Conservation (phyloP, 2,113 vertebrate species). For the Abramis brama region DNA sequence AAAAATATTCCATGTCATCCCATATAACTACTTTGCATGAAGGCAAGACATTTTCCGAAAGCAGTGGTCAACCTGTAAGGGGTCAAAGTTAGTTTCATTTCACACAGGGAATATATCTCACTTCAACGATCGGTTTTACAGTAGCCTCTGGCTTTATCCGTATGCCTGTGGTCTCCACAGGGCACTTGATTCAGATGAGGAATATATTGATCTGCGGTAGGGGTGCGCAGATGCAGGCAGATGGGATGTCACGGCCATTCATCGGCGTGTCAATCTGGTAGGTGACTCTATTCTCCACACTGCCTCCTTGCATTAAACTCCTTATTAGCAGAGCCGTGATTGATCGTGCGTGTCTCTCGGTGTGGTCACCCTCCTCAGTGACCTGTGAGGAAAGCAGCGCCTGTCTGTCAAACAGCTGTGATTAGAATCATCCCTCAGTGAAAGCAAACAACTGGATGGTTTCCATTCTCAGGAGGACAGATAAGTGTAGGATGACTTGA, state of each 20-base stretch:
- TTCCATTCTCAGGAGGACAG: background rate
- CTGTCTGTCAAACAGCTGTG: slow-evolving; percentile 22
- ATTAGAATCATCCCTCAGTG: slow-evolving; percentile 33
- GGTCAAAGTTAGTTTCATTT: background rate
- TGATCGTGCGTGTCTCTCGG: slow-evolving; percentile 33
- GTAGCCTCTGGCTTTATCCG: background rate
- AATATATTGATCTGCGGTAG: slow-evolving; percentile 11
- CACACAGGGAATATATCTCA: background rate
- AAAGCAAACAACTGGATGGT: slow-evolving; percentile 19
- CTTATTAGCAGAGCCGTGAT: slow-evolving; percentile 57
- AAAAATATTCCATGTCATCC: background rate
- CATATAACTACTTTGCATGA: background rate
- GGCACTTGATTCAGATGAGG: slow-evolving; percentile 14
- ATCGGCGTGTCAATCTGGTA: slow-evolving; percentile 65
- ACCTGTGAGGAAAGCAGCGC: slow-evolving; percentile 21
- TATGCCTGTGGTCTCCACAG: background rate
- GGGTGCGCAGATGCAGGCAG: slow-evolving; percentile 55
- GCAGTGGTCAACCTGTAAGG: background rate
- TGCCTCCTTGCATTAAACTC: slow-evolving; percentile 69
- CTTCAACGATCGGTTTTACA: background rate
- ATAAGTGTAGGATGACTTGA: background rate
- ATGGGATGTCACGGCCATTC: slow-evolving; percentile 68
- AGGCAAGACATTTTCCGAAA: background rate
- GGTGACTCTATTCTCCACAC: slow-evolving; percentile 67
- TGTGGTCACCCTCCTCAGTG: slow-evolving; percentile 21